Evolutionary conservation across 1,140 invertebrate genomes (phyloP).

Genomic region (Diorhabda sublineata): DNA sequence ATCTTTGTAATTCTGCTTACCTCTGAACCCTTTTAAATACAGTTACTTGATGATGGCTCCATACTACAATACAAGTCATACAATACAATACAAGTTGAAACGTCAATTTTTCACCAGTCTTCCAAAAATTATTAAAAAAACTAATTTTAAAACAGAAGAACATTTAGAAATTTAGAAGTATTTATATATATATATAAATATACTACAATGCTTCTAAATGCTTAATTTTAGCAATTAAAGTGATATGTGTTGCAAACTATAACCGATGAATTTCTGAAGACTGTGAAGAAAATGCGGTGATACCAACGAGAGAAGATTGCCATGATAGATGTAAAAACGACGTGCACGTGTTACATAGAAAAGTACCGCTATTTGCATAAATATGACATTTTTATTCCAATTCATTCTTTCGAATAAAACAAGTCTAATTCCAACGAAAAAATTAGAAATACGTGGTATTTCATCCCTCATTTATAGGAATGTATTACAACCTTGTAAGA

Average conservation of each 20-base stretch:
- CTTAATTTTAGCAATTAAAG: no score
- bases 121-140: no score
- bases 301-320: slow-evolving; percentile 4
- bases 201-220: no score
- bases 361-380: slow-evolving; percentile 4
- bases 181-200: no score
- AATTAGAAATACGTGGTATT: neutral
- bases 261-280: neutral
- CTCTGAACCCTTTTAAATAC: no score
- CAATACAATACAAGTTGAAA: no score
- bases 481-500: neutral
- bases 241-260: neutral
- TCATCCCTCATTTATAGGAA: neutral
- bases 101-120: no score
- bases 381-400: slow-evolving; percentile 15
- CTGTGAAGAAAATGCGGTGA: neutral
- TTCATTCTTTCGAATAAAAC: slow-evolving; percentile 10
- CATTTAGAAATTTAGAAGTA: no score
- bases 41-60: no score
- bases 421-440: slow-evolving; percentile 3
- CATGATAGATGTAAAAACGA: slow-evolving; percentile 10
- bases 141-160: no score
- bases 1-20: no score
- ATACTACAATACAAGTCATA: no score
- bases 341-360: slow-evolving; percentile 3